Evolutionary conservation across 1,140 invertebrate species (phyloP).

Genomic region (Neuroterus valhalla): DNA sequence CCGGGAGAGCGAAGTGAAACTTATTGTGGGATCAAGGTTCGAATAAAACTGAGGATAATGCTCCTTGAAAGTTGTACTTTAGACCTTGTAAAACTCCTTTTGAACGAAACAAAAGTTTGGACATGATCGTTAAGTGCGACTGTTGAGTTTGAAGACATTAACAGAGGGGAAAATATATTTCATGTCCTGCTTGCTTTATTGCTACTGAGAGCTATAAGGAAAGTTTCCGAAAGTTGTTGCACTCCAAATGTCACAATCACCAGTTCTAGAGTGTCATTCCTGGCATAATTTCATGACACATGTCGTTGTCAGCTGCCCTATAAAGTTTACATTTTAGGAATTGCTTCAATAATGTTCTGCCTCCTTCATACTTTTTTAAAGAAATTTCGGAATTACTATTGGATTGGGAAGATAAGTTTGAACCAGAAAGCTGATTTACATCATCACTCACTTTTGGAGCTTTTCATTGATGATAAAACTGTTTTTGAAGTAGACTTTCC

Average conservation of each 20-base stretch:
- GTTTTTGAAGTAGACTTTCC: no score
- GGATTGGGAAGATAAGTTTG: not conserved
- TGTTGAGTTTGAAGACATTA: slow-evolving; percentile 8
- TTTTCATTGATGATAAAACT: no score
- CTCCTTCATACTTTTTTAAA: not conserved
- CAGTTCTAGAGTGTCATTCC: slow-evolving; percentile 12
- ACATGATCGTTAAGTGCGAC: slow-evolving; percentile 17
- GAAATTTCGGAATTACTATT: not conserved
- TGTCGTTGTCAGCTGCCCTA: not conserved
- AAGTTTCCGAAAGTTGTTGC: slow-evolving; percentile 2
- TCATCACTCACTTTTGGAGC: no score
- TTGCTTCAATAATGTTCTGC: not conserved
- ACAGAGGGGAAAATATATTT: slow-evolving; percentile 22
- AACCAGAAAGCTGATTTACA: no score
- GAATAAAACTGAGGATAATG: slow-evolving; percentile 12
- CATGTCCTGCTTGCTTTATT: slow-evolving; percentile 24
- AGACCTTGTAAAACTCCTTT: slow-evolving; percentile 1
- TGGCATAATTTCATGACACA: slow-evolving; percentile 10
- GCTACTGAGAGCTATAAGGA: not conserved
- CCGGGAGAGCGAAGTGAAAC: not conserved
- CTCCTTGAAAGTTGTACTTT: not conserved
- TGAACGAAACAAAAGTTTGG: slow-evolving; percentile 17
- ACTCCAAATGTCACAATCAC: not conserved
- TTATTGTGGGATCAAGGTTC: not conserved
- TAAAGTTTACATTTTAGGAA: slow-evolving; percentile 20